Percentiles rank a stretch among this genome's conserved stretches.
phyloP scores from a whole-genome alignment of 2,797 vertebrate genomes.

The Spizella passerina region DNA sequence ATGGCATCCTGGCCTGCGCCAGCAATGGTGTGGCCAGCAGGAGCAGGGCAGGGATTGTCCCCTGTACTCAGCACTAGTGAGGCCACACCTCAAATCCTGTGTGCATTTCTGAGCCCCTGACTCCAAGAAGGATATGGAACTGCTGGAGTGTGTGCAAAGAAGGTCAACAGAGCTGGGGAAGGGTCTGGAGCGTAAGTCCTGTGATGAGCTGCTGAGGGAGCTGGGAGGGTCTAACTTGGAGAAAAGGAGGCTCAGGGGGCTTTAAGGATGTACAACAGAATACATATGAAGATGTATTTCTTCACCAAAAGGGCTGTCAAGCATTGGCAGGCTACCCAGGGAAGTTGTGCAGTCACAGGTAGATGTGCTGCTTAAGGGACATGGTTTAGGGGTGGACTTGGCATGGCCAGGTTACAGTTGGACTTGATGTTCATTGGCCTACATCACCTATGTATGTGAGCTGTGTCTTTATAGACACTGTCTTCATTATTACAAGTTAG shows the following conservation, averaged over 20 bases:
- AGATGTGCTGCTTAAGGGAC: not conserved
- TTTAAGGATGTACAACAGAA: not conserved
- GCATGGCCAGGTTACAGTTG: not conserved
- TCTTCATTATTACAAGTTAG: not conserved
- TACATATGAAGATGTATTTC: not conserved
- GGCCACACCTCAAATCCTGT: too few species aligned
- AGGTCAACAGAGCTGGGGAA: too few species aligned
- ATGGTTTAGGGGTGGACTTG: not conserved
- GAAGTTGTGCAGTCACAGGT: not conserved
- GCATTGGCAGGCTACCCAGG: not conserved
- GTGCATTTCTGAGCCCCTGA: too few species aligned
- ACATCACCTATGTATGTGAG: not conserved
- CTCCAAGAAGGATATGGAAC: too few species aligned
- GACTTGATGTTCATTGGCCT: not conserved
- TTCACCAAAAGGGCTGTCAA: not conserved
- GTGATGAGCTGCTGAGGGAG: rapidly evolving
- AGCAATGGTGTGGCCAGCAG: not conserved
- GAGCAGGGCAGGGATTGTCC: not conserved
- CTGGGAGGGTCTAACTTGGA: not conserved
- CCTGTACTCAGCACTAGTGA: rapidly evolving
- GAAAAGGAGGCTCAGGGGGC: not conserved
- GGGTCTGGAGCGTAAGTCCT: not conserved
- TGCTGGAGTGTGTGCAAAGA: too few species aligned
- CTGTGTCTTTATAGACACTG: not conserved
- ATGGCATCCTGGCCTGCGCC: not conserved